These are phyloP conservation scores for Agrochola circellaris DNA, from an alignment of 2,888 invertebrate species.

Conservation along the genomic window DNA sequence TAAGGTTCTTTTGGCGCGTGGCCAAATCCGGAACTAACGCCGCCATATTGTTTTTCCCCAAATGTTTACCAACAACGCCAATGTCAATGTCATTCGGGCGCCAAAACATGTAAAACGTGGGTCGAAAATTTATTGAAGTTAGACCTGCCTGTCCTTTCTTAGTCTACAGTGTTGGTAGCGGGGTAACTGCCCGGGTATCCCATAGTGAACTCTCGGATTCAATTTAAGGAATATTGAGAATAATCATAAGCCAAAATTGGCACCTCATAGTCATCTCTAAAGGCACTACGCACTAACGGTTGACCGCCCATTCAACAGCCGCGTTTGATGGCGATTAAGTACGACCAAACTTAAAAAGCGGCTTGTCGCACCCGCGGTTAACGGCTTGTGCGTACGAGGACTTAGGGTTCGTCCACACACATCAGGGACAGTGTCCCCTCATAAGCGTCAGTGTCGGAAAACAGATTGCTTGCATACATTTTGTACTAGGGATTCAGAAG, in stretches of 20 bases:
- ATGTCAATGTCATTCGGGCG: background rate
- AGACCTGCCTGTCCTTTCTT: background rate
- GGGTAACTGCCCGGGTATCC: background rate
- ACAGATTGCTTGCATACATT: background rate
- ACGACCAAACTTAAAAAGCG: too few relatives aligned
- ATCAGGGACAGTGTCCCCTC: background rate
- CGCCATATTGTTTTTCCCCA: background rate
- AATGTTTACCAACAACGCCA: background rate
- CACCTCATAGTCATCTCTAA: background rate
- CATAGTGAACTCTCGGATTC: background rate
- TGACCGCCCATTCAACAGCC: too few relatives aligned
- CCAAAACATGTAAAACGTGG: background rate
- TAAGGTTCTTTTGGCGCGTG: background rate
- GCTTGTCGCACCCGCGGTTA: too few relatives aligned
- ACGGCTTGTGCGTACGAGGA: too few relatives aligned
- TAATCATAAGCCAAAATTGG: too few relatives aligned
- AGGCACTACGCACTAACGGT: background rate
- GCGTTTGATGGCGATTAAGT: too few relatives aligned
- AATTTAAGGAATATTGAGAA: slow-evolving; percentile 1
- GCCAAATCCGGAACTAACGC: background rate
- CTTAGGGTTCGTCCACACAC: background rate
- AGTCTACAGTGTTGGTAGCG: background rate
- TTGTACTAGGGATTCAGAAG: background rate
- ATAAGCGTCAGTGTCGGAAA: background rate
- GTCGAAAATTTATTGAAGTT: background rate